Percentiles rank a stretch among this genome's conserved stretches.
These are phyloP conservation scores for Cerceris rybyensis DNA, from an alignment of 2,888 invertebrate species.

Conservation along the genomic window DNA sequence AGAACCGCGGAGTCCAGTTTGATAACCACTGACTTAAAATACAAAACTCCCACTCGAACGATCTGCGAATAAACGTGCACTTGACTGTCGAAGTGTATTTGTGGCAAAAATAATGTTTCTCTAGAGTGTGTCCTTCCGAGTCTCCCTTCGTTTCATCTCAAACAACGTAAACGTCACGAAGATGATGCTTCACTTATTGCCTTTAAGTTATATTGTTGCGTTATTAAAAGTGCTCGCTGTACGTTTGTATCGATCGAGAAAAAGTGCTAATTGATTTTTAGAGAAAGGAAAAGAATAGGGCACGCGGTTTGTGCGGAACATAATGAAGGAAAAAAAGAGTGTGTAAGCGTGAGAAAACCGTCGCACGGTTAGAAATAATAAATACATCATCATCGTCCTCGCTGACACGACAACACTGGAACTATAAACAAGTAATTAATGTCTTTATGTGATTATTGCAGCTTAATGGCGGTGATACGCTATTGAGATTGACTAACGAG, in stretches of 20 bases:
- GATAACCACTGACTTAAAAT: neutral
- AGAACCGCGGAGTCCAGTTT: no score
- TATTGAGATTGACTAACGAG: neutral
- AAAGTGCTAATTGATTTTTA: no score
- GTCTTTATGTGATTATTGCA: neutral
- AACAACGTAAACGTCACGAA: neutral
- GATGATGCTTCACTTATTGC: neutral
- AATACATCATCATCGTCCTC: neutral
- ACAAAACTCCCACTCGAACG: neutral
- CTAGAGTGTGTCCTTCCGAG: slow-evolving; percentile 30
- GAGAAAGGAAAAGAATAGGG: neutral
- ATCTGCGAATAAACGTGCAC: slow-evolving; percentile 1
- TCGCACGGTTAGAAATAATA: neutral
- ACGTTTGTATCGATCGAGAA: neutral
- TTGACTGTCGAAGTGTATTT: slow-evolving; percentile 49
- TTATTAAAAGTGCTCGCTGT: neutral
- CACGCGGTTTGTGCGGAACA: neutral
- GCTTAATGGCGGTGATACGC: neutral
- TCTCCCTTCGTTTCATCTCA: slow-evolving; percentile 25
- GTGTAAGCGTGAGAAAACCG: neutral
- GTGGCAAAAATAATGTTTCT: slow-evolving; percentile 62
- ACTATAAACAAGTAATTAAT: slow-evolving; percentile 4
- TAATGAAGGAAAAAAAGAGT: neutral
- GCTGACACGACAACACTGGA: neutral
- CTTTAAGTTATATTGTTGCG: neutral